Percentiles rank a stretch among this genome's conserved stretches.
These are phyloP conservation scores for Euclidia mi DNA, from an alignment of 2,888 invertebrate genomes.

Conservation along the genomic window DNA sequence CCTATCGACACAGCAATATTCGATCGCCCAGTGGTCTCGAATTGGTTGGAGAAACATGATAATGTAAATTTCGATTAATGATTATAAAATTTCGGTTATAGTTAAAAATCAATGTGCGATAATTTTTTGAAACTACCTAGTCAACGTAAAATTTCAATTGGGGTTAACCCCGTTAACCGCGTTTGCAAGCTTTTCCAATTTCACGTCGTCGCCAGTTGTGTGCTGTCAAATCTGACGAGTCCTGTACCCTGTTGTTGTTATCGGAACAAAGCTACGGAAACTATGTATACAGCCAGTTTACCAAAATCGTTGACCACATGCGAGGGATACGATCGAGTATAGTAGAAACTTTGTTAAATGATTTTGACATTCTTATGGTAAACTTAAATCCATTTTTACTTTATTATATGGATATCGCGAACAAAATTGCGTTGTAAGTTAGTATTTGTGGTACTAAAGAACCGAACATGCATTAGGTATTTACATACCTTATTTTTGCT, in stretches of 20 bases:
- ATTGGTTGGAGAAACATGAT: no score
- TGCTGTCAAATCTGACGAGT: slow-evolving; percentile 8
- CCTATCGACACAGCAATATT: no score
- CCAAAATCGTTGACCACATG: slow-evolving; percentile 11
- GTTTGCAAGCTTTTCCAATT: slow-evolving; percentile 4
- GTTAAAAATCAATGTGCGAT: no score
- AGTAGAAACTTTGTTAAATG: not conserved
- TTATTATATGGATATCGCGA: not conserved
- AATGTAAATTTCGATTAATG: no score
- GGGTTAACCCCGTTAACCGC: no score
- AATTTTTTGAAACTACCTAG: no score
- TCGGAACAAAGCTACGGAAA: slow-evolving; percentile 8
- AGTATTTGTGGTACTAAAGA: not conserved
- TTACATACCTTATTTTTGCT: no score
- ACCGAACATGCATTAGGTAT: no score
- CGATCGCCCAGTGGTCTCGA: no score
- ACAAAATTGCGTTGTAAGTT: slow-evolving; percentile 3
- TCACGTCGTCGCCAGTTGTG: not conserved
- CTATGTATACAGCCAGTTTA: slow-evolving; percentile 4
- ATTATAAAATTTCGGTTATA: no score
- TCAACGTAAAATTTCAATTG: no score
- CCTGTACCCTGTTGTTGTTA: slow-evolving; percentile 1
- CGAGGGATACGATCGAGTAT: not conserved
- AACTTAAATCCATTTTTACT: not conserved
- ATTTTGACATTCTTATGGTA: not conserved